Conservation (phyloP, 2,113 vertebrate species). For the Pelvicachromis taeniatus region DNA sequence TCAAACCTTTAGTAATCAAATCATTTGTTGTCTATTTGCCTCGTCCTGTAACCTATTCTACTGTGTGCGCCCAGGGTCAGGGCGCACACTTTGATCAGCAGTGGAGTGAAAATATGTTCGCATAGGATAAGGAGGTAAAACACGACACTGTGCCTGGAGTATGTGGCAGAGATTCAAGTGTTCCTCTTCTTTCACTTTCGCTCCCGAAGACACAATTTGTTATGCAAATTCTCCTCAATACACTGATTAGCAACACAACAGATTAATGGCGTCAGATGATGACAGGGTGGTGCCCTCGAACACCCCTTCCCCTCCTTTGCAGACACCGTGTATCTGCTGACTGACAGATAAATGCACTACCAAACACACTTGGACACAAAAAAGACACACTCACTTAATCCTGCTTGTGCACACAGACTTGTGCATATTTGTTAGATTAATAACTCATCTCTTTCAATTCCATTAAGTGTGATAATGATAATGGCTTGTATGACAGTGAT, state of each 20-base stretch:
- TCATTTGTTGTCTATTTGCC: neutral
- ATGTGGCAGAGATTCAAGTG: constrained; percentile 6
- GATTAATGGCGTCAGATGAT: constrained; percentile 11
- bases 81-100: neutral
- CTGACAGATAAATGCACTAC: neutral
- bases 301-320: neutral
- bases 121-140: constrained; percentile 9
- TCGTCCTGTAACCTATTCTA: neutral
- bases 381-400: neutral
- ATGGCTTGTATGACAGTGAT: neutral
- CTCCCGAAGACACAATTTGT: constrained; percentile 30
- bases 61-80: neutral
- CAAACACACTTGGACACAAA: neutral
- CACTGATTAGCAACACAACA: constrained; percentile 32
- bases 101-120: neutral
- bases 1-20: constrained; percentile 17
- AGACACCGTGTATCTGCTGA: neutral
- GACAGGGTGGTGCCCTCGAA: neutral
- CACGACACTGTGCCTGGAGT: neutral
- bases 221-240: constrained; percentile 44
- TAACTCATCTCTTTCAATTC: neutral
- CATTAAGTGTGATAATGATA: neutral
- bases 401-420: neutral
- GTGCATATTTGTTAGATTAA: neutral
- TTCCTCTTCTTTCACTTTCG: neutral